These are phyloP conservation scores for Turritopsis rubra DNA, from an alignment of 30 jellyfish, hydroid and myxozoan species.

Conservation along the genomic window DNA sequence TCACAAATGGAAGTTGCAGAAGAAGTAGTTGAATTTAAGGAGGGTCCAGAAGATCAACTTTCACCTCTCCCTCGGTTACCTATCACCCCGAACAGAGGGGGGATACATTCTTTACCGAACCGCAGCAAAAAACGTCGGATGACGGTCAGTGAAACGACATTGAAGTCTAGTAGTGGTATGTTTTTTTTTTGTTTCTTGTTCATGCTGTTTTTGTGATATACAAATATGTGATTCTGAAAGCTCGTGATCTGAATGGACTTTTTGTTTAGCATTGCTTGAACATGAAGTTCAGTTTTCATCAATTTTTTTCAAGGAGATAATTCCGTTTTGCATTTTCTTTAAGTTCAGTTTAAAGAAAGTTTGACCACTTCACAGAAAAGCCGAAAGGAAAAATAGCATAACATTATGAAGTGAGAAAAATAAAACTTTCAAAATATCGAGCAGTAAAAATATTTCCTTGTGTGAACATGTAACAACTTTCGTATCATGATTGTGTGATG, in stretches of 20 bases:
- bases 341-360: too few relatives aligned
- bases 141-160: neutral
- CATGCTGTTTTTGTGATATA: neutral
- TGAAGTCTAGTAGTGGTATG: constrained; percentile 34
- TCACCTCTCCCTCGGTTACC: constrained; percentile 50
- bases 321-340: too few relatives aligned
- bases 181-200: neutral
- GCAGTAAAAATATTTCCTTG: too few relatives aligned
- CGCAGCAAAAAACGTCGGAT: constrained; percentile 43
- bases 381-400: too few relatives aligned
- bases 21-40: neutral
- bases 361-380: too few relatives aligned
- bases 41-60: constrained; percentile 26
- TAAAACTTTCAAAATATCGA: too few relatives aligned
- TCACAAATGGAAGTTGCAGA: constrained; percentile 5
- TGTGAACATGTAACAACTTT: neutral
- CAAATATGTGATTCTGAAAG: neutral
- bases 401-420: too few relatives aligned
- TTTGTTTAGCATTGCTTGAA: too few relatives aligned
- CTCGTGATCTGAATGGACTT: neutral
- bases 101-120: constrained; percentile 71
- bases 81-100: constrained; percentile 54
- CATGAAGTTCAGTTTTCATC: too few relatives aligned
- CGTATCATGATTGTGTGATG: neutral
- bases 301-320: too few relatives aligned